A percentile compares a stretch with the other conserved stretches of the same genome.
Conservation (phyloP, 2,888 invertebrate genomes). For the Melinopterus prodromus region DNA sequence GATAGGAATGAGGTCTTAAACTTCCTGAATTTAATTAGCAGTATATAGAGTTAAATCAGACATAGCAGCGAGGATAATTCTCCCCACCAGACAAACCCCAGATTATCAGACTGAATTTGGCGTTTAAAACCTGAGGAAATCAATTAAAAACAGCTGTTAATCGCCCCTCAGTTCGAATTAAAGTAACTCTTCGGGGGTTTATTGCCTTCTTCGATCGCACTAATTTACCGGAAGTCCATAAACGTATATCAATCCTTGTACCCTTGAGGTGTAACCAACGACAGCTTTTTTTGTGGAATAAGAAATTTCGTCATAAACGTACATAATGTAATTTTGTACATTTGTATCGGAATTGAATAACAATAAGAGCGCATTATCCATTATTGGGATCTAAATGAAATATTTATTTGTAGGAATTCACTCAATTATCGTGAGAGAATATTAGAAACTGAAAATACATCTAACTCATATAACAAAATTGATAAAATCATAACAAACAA, state of each 20-base stretch:
- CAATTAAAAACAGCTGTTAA: constrained; percentile 37
- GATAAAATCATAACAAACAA: too few species aligned
- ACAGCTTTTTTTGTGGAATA: too few species aligned
- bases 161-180: constrained; percentile 50
- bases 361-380: too few species aligned
- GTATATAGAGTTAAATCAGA: not conserved
- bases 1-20: not conserved
- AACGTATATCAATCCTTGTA: not conserved
- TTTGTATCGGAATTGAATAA: too few species aligned
- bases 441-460: too few species aligned
- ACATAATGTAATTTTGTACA: too few species aligned
- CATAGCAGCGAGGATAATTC: not conserved
- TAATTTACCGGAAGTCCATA: not conserved
- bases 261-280: too few species aligned
- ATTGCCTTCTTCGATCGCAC: constrained; percentile 36
- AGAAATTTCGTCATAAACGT: too few species aligned
- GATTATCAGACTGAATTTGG: not conserved
- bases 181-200: constrained; percentile 57
- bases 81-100: not conserved
- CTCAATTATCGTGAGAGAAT: too few species aligned
- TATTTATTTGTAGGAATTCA: too few species aligned
- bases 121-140: constrained; percentile 25
- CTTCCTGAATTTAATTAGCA: constrained; percentile 4
- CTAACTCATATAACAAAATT: too few species aligned
- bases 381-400: too few species aligned